Conservation (phyloP, 2,888 invertebrate genomes). For the Cosmopolites sordidus region DNA sequence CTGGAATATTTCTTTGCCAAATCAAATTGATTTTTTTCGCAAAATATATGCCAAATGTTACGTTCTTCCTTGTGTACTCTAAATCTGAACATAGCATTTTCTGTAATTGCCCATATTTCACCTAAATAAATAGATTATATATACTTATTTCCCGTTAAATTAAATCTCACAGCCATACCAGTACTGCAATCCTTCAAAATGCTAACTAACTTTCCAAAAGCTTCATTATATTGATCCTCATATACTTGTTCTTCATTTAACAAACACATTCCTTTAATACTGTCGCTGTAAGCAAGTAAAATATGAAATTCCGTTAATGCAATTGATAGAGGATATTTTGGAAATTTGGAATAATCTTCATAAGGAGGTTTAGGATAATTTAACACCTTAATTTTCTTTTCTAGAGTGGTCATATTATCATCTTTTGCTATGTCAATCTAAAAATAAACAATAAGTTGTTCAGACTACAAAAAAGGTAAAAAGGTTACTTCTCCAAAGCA, state of each 20-base stretch:
- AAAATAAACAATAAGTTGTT: slow-evolving; percentile 32
- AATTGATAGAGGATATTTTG: slow-evolving; percentile 62
- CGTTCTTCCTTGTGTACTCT: slow-evolving; percentile 80
- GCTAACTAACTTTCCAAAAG: slow-evolving; percentile 72
- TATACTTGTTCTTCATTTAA: slow-evolving; percentile 82
- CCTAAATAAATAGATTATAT: slow-evolving; percentile 35
- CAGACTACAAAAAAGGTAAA: background rate
- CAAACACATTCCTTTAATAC: slow-evolving; percentile 78
- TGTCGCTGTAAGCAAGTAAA: slow-evolving; percentile 75
- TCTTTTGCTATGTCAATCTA: slow-evolving; percentile 54
- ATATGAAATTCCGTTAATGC: slow-evolving; percentile 89
- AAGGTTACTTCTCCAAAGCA: slow-evolving; percentile 67
- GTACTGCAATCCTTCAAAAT: slow-evolving; percentile 76
- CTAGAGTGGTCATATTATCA: slow-evolving; percentile 51
- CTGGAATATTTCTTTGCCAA: slow-evolving; percentile 80
- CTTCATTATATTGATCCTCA: slow-evolving; percentile 78
- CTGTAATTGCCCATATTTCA: slow-evolving; percentile 83
- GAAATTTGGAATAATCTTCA: slow-evolving; percentile 41
- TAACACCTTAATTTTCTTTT: slow-evolving; percentile 49
- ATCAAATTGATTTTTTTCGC: slow-evolving; percentile 80
- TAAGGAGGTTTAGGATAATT: slow-evolving; percentile 45
- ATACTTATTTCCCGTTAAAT: background rate
- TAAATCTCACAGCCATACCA: slow-evolving; percentile 39
- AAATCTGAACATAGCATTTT: slow-evolving; percentile 79
- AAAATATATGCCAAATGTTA: slow-evolving; percentile 85